Evolutionary conservation across 2,888 invertebrate genomes (phyloP).

Genomic region (Lordiphosa fenestrarum): DNA sequence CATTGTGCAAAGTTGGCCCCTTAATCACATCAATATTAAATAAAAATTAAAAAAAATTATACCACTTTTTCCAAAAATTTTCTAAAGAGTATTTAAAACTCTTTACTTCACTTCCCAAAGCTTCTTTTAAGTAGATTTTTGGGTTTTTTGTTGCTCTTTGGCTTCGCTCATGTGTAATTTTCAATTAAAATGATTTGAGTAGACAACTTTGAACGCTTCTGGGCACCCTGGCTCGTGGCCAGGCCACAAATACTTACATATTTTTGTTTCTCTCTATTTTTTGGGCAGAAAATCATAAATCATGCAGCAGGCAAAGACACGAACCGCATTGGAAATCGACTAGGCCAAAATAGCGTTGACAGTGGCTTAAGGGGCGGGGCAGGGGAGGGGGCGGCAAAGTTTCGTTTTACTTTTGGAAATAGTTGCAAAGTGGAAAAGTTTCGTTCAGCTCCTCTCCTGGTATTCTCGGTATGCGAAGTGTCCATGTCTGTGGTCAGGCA

Average conservation of each 20-base stretch:
- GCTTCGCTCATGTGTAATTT: constrained; percentile 77
- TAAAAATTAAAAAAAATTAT: too few relatives aligned
- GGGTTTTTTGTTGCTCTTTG: constrained; percentile 32
- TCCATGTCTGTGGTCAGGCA: constrained; percentile 42
- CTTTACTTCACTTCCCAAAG: too few relatives aligned
- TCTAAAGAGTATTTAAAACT: too few relatives aligned
- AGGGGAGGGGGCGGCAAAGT: constrained; percentile 36
- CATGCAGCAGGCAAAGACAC: constrained; percentile 64
- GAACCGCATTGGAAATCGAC: constrained; percentile 69
- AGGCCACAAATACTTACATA: constrained; percentile 63
- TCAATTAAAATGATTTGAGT: constrained; percentile 76
- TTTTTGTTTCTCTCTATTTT: constrained; percentile 29
- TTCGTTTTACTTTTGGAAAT: constrained; percentile 69
- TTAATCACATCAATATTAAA: too few relatives aligned
- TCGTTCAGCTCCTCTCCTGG: constrained; percentile 22
- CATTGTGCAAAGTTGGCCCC: too few relatives aligned
- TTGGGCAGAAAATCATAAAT: constrained; percentile 66
- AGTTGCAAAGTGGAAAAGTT: constrained; percentile 73
- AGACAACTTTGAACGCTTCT: constrained; percentile 69
- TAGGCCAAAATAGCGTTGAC: constrained; percentile 32
- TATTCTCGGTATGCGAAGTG: constrained; percentile 64
- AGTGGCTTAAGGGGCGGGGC: constrained; percentile 15
- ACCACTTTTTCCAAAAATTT: too few relatives aligned
- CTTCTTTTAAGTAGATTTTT: not conserved
- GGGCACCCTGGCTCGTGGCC: constrained; percentile 21